Evolutionary conservation across 2,888 invertebrate genomes (phyloP).

Genomic region (Trichopria drosophilae): DNA sequence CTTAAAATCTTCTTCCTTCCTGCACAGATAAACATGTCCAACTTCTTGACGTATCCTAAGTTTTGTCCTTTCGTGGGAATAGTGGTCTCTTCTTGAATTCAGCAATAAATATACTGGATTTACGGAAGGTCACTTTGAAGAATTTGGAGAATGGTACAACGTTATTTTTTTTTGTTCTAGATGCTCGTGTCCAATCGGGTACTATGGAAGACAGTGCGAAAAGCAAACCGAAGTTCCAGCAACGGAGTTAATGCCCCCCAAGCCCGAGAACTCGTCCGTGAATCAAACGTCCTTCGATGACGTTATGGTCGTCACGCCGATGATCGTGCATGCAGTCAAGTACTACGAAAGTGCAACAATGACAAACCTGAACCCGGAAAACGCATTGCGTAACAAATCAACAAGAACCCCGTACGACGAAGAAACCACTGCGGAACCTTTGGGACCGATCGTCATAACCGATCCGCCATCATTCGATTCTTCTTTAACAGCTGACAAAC

Average conservation of each 20-base stretch:
- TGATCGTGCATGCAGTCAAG: too few species aligned
- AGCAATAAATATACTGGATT: too few species aligned
- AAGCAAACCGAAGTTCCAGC: slow-evolving; percentile 55
- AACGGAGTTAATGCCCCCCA: slow-evolving; percentile 50
- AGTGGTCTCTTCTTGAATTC: too few species aligned
- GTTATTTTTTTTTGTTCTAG: slow-evolving; percentile 50
- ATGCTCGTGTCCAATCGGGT: slow-evolving; percentile 76
- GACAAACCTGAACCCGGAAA: too few species aligned
- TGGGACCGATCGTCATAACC: slow-evolving; percentile 51
- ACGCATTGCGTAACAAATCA: too few species aligned
- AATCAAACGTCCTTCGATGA: not conserved
- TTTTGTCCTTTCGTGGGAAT: too few species aligned
- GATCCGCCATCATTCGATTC: slow-evolving; percentile 47
- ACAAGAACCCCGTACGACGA: slow-evolving; percentile 18
- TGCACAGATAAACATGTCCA: too few species aligned
- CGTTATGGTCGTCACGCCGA: not conserved
- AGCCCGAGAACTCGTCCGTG: slow-evolving; percentile 33
- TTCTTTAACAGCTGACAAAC: slow-evolving; percentile 53
- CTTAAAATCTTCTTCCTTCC: too few species aligned
- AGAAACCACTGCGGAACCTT: slow-evolving; percentile 45
- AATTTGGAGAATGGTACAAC: not conserved
- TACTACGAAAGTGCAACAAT: too few species aligned
- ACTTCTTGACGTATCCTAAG: too few species aligned
- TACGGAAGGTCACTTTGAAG: too few species aligned
- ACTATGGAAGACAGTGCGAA: slow-evolving; percentile 77